phyloP scores from a whole-genome alignment of 1,140 invertebrate genomes.

The Aphelenchoides fujianensis region DNA sequence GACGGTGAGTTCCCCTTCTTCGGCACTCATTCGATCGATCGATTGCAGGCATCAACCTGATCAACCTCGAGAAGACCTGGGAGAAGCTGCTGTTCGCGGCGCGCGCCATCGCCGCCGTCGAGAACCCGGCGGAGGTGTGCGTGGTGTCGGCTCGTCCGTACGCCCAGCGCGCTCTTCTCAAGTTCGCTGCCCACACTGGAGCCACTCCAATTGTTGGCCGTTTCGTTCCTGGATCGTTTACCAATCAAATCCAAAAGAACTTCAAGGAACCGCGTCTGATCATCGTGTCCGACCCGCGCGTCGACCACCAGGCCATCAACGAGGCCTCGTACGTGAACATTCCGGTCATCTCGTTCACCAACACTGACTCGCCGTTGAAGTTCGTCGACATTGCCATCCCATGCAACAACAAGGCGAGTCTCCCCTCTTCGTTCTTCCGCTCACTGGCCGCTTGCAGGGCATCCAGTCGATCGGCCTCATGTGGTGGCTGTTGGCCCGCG shows the following conservation, averaged over 20 bases:
- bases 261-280: slow-evolving; percentile 94
- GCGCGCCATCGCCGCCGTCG: slow-evolving; percentile 92
- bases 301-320: slow-evolving; percentile 95
- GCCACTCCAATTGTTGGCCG: slow-evolving; percentile 96
- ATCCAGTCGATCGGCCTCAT: slow-evolving; percentile 95
- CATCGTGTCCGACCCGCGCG: slow-evolving; percentile 89
- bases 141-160: slow-evolving; percentile 91
- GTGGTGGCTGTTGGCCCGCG: slow-evolving; percentile 97
- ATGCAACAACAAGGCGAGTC: slow-evolving; percentile 86
- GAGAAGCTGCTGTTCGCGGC: slow-evolving; percentile 95
- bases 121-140: slow-evolving; percentile 91
- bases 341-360: slow-evolving; percentile 96
- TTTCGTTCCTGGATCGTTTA: slow-evolving; percentile 85
- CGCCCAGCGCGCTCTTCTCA: slow-evolving; percentile 93
- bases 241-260: slow-evolving; percentile 68
- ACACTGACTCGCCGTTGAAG: slow-evolving; percentile 87
- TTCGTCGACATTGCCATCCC: slow-evolving; percentile 99
- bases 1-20: slow-evolving; percentile 71
- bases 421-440: no score
- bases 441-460: slow-evolving; percentile 67
- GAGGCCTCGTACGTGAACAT: slow-evolving; percentile 99
- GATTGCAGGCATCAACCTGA: slow-evolving; percentile 78
- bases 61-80: slow-evolving; percentile 94
- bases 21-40: background rate
- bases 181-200: slow-evolving; percentile 95